Evolutionary conservation across 2,113 vertebrate species (phyloP), one percentile per base, ranked within the genome.

Genomic region (Hippocampus abdominalis): DNA sequence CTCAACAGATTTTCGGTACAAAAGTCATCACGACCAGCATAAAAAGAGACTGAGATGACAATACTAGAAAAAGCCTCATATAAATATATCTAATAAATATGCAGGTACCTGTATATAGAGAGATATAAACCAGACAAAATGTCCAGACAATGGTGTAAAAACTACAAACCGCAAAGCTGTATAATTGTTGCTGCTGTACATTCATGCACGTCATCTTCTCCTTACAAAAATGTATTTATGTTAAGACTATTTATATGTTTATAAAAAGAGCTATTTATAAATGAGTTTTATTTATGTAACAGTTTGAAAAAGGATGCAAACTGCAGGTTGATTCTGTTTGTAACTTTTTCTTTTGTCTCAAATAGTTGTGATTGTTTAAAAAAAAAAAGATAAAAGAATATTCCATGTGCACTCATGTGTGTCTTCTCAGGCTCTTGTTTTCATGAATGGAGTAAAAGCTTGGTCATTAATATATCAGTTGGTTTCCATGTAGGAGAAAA

Each of bases 181-280:
- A 92, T 86, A 93, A 36, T 91, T 92, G 82, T 87, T 91, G 89
- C 91, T 89, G 87, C 87, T 92, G 91, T 92, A 93, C 86, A 91
- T 92, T 90, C 83, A 89, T 88, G 91, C 92, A 93, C 89, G 88
- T 91, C 81, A 88, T 88, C 71, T 81, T 84, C 88, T 80, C 16
- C 84, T 81, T 86, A 87, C 92, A 92, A 93, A 91, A 91, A 92
- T 93, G 92, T 93, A 93, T 93, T 93, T 93, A 93, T 93, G 93
- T 93, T 93, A 84, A 86, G 84, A 91, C 87, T 93, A 93, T 93
- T 93, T 93, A 93, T 93, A 92, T 93, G 91, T 93, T 93, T 93
- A 93, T 93, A 93, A 93, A 92, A 92, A 93, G 91, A 93, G 90
- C 90, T 93, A 93, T 93, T 93, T 93, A 93, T 93, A 92, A 92